Percentiles rank a stretch among this genome's conserved stretches.
Evolutionary conservation across 2,888 invertebrate genomes (phyloP).

Genomic region (Heliconius cydno): DNA sequence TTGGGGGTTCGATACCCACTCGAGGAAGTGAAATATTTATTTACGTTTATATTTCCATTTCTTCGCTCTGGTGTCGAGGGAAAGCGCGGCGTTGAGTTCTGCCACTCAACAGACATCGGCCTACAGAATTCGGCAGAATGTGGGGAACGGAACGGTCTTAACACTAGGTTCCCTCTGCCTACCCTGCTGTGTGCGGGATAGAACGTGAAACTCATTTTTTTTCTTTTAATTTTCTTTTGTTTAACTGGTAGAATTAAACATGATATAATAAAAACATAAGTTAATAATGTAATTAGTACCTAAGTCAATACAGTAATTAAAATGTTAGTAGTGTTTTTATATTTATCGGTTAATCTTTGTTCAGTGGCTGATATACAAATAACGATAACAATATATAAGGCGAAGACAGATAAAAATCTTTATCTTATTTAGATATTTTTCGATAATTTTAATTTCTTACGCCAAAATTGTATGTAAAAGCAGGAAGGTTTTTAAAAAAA

Average conservation of each 20-base stretch:
- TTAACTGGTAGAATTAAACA: not conserved
- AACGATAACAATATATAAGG: slow-evolving; percentile 6
- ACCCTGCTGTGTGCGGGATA: no score
- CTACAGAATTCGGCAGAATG: not conserved
- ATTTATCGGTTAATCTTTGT: slow-evolving; percentile 6
- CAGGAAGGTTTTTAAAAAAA: not conserved
- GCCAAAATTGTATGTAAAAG: not conserved
- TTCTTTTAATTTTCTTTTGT: no score
- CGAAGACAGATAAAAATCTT: not conserved
- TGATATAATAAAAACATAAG: not conserved
- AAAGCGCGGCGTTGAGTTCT: not conserved
- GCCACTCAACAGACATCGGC: not conserved
- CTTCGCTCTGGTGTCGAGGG: no score
- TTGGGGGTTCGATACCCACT: no score
- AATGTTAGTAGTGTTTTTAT: not conserved
- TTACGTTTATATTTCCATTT: no score
- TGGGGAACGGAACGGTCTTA: no score
- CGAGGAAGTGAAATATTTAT: no score
- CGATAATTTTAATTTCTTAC: not conserved
- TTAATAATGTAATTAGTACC: not conserved
- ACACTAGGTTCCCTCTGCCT: no score
- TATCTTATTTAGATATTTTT: not conserved
- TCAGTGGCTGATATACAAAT: slow-evolving; percentile 6
- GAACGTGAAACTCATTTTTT: no score
- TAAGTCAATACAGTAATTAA: not conserved